Base-by-base conservation (phyloP, 2,888 invertebrate species). In the Thecocarcelia acutangulata region DNA sequence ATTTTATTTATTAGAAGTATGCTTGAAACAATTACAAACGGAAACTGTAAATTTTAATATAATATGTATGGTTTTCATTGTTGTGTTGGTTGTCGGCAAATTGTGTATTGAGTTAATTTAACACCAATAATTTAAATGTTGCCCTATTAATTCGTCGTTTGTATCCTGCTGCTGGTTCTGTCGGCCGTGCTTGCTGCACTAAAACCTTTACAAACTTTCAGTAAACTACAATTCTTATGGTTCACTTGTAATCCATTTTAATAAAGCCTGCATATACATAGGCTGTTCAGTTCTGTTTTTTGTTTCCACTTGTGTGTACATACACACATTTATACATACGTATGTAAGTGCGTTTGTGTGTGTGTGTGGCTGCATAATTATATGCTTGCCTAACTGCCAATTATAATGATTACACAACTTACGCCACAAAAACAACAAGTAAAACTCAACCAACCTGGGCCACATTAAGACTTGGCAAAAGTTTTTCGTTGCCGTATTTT, bases 381-480 rank as follows among this genome's bases (percentile, higher is more conserved):
- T 72, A 70, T 73, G 64, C 74, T 78, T 83, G 77, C 74, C 80
- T 73, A 83, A 81, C 81, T 83, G 81, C 81, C 84, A 84, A 83
- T 84, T 83, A 84, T 76, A 59, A 63, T 82, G 83, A 83, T 84
- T 84, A 83, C 77, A 79, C 79, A 81, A 84, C 83, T 83, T 83
- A 76, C 56, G 37, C 72, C 66, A 68, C 64, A 58, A 77, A 48
- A 70, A 64, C 78, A 79, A 59, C 54, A 74, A 64, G 37, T 46
- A 37, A 33, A 46, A 73, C 33, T 21, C 52, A 28, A 46, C 33
- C n/a, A 42, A 37, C 5, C 17, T 19, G 28, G 37, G 40, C 13
- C 19, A n/a, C 37, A 19, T 17, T 15, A 50, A 40, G 50, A 50
- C 33, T 33, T 8, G 33, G 33, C 33, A 33, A 33, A 3, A 33